Base-by-base conservation (phyloP, 2,888 invertebrate genomes). In the Oligia strigilis region DNA sequence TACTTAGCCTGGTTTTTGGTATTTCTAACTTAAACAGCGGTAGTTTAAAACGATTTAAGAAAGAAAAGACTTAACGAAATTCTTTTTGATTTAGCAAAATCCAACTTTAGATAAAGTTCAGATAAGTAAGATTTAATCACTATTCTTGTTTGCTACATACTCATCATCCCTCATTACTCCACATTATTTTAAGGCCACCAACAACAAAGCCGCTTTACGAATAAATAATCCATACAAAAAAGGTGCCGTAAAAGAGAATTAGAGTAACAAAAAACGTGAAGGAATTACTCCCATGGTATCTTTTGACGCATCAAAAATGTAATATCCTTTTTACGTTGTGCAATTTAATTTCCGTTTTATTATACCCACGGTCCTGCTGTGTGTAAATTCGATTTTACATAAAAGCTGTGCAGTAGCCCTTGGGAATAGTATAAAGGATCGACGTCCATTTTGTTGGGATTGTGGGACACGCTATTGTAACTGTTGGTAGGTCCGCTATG, bases 281-380 rank as follows among this genome's bases (percentile, higher is more conserved):
- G 83, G 90, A 93, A 92, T 93, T 92, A 93, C 91, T 90, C 88
- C 81, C 81, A 80, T 86, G 67, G 91, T 92, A 93, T 93, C 92
- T 87, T 90, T 86, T 91, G 92, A 90, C 92, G 88, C 91, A 93
- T 93, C 93, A 93, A 93, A 83, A 93, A 93, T 89, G 91, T 92
- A 92, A 92, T 93, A 92, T 92, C 91, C 91, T 91, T 94, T 94
- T 93, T 92, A 94, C 92, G 91, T 90, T 84, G 90, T 89, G 91
- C 92, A 93, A 94, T 94, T 94, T 94, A 93, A 95, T 95, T 95
- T 94, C 92, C 93, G 91, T 83, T 90, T 89, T 77, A 87, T 85
- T 85, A 84, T 88, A 85, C 83, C 80, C 69, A 78, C 78, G 85
- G 83, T 71, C 81, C 71, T 85, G 82, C 78, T 83, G 60, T 80